Evolutionary conservation across 2,797 vertebrate genomes (phyloP).

Genomic region (Pelobates cultripes): DNA sequence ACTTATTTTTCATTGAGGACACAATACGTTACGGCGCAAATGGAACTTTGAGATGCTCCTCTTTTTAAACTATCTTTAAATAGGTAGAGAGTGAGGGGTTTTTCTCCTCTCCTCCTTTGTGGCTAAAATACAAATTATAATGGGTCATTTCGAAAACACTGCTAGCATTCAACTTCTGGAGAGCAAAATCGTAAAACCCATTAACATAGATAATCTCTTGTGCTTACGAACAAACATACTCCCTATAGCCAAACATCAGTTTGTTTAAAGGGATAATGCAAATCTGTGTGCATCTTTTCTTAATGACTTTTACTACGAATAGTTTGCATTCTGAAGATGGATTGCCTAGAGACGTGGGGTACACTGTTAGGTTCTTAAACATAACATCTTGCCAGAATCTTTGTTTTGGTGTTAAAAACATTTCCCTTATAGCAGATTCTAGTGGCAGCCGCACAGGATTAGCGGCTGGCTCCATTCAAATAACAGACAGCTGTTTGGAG

Average conservation of each 20-base stretch:
- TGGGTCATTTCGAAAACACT: background rate
- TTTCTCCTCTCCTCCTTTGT: background rate
- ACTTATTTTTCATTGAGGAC: background rate
- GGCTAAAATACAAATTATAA: background rate
- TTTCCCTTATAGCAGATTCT: slow-evolving; percentile 68
- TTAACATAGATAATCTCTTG: background rate
- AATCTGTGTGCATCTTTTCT: slow-evolving; percentile 57
- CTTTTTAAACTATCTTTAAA: background rate
- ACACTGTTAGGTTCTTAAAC: slow-evolving; percentile 59
- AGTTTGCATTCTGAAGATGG: slow-evolving; percentile 58
- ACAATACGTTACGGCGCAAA: background rate
- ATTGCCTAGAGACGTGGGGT: slow-evolving; percentile 64
- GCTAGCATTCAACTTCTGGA: background rate
- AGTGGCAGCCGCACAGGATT: slow-evolving; percentile 66
- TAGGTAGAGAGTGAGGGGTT: background rate
- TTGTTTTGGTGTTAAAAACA: slow-evolving; percentile 67
- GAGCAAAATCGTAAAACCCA: background rate
- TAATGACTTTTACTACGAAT: slow-evolving; percentile 64
- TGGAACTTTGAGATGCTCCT: background rate
- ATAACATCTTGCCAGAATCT: slow-evolving; percentile 65
- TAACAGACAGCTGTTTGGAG: slow-evolving; percentile 65
- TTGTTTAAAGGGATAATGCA: slow-evolving; percentile 26
- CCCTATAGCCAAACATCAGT: background rate
- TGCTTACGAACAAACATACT: background rate
- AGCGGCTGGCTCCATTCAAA: slow-evolving; percentile 69